These are phyloP conservation scores for Leptopilina syphax DNA, from an alignment of 2,888 invertebrate genomes.

Conservation along the genomic window DNA sequence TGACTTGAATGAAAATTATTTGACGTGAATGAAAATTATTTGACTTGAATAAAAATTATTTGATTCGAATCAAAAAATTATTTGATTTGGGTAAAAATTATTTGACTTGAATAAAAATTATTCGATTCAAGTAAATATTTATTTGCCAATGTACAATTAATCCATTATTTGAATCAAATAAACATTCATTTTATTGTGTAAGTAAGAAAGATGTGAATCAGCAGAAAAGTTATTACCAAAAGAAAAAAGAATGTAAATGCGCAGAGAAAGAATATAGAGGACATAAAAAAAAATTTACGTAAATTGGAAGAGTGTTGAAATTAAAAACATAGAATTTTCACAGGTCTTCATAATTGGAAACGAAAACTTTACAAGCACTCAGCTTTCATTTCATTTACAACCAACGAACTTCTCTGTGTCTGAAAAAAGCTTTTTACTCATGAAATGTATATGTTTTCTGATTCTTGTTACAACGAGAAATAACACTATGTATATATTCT, in stretches of 20 bases:
- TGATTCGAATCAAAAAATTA: no score
- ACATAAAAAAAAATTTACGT: neutral
- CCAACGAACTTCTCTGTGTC: conserved; percentile 3
- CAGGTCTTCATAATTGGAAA: neutral
- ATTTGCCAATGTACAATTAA: no score
- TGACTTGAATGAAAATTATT: no score
- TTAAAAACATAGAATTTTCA: conserved; percentile 12
- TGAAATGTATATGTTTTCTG: conserved; percentile 14
- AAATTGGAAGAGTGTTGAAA: conserved; percentile 17
- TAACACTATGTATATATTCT: neutral
- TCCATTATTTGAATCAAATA: no score
- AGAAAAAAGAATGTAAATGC: no score
- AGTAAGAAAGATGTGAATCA: neutral
- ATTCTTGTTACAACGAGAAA: conserved; percentile 6
- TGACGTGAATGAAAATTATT: no score
- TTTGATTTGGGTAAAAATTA: no score
- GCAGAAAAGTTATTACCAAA: no score
- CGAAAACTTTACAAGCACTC: conserved; percentile 9
- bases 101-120: no score
- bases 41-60: no score
- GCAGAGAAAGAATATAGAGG: neutral
- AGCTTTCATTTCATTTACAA: conserved; percentile 5
- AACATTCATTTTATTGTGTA: neutral
- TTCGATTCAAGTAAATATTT: no score
- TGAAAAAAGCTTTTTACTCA: neutral